These are phyloP conservation scores for Chymomyza procnemis DNA, from an alignment of 2,888 invertebrate species.

Conservation along the genomic window DNA sequence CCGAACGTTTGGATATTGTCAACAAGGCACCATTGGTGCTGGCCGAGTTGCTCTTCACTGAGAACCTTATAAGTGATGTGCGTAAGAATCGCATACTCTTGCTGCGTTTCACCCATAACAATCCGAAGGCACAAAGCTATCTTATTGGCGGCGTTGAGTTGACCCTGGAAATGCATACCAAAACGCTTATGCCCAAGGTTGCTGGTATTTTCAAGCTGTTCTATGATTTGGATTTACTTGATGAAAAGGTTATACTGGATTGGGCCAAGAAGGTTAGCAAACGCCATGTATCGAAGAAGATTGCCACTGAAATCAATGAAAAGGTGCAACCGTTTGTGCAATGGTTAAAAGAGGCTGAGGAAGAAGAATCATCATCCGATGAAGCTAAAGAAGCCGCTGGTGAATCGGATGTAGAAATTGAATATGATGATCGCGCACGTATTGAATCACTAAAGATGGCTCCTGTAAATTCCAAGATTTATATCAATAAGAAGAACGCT, in stretches of 20 bases:
- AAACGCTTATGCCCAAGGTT: constrained; percentile 90
- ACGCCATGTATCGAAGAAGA: constrained; percentile 95
- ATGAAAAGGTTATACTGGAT: constrained; percentile 94
- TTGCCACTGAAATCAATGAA: constrained; percentile 93
- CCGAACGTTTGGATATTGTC: constrained; percentile 95
- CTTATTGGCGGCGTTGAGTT: constrained; percentile 97
- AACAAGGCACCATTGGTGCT: constrained; percentile 95
- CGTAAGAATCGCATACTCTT: constrained; percentile 88
- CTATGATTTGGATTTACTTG: constrained; percentile 96
- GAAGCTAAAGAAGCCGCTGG: constrained; percentile 79
- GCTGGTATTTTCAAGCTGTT: constrained; percentile 93
- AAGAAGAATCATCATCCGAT: constrained; percentile 90
- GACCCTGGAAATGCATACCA: constrained; percentile 89
- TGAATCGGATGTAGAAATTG: constrained; percentile 86
- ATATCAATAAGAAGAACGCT: constrained; percentile 78
- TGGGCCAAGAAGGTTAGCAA: constrained; percentile 97
- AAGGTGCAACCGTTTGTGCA: constrained; percentile 95
- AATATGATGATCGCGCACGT: constrained; percentile 92
- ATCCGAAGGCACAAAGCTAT: constrained; percentile 92
- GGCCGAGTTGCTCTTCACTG: constrained; percentile 92
- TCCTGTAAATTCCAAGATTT: constrained; percentile 77
- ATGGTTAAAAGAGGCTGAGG: constrained; percentile 98
- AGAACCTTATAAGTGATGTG: constrained; percentile 84
- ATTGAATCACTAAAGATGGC: constrained; percentile 86
- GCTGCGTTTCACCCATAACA: constrained; percentile 89